These are phyloP conservation scores for Pseudochromis fuscus DNA, from an alignment of 2,797 vertebrate species.

Conservation along the genomic window DNA sequence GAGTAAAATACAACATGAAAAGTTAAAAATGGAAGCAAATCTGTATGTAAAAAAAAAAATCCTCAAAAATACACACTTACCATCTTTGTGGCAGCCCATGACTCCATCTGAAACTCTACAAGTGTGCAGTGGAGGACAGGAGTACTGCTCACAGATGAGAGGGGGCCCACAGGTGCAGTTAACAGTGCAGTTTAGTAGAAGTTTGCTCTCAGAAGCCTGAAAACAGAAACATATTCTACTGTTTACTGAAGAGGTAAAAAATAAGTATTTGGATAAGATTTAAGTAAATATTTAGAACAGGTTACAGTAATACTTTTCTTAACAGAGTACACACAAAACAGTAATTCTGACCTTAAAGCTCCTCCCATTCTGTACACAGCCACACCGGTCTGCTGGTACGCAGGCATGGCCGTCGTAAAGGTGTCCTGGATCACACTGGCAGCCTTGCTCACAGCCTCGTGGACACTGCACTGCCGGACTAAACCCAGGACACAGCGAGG, in stretches of 20 bases:
- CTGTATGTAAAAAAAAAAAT: background rate
- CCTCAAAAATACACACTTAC: constrained; percentile 6
- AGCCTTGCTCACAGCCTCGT: constrained; percentile 61
- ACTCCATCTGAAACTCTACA: constrained; percentile 37
- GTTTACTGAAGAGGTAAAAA: background rate
- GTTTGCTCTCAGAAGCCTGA: constrained; percentile 45
- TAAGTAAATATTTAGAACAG: background rate
- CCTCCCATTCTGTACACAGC: constrained; percentile 37
- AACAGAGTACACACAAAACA: background rate
- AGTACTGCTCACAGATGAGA: constrained; percentile 38
- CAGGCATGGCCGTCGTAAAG: constrained; percentile 46
- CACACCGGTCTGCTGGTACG: constrained; percentile 42
- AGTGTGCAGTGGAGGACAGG: constrained; percentile 30
- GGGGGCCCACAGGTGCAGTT: constrained; percentile 48
- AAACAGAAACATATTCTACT: constrained; percentile 7
- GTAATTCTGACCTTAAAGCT: constrained; percentile 38
- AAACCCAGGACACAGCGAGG: constrained; percentile 38
- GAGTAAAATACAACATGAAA: background rate
- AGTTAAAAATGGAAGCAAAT: background rate
- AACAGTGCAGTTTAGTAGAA: constrained; percentile 44
- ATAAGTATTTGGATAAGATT: background rate
- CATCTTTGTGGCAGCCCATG: constrained; percentile 35
- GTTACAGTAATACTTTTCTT: background rate
- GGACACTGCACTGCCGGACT: background rate
- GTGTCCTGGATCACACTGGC: constrained; percentile 46